Conservation (phyloP, 30 jellyfish, hydroid and myxozoan genomes). For the Turritopsis dohrnii region DNA sequence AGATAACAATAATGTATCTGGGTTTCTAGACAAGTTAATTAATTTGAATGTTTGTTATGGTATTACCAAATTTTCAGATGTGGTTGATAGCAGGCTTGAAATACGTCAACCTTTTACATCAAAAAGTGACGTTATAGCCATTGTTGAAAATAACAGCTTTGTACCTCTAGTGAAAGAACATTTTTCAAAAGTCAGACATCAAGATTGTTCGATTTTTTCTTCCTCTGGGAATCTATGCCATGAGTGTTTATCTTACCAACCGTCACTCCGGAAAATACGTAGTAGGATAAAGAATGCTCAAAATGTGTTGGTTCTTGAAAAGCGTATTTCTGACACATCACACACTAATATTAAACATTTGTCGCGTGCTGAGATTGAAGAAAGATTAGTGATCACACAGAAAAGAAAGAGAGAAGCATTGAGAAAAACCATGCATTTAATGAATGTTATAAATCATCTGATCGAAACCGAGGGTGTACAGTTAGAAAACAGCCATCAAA, state of each 20-base stretch:
- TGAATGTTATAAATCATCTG: not conserved
- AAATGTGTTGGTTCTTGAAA: not conserved
- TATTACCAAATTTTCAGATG: not conserved
- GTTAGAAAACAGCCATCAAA: not conserved
- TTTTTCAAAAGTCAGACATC: not conserved
- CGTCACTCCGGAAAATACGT: not conserved
- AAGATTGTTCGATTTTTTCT: not conserved
- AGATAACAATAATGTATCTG: not conserved
- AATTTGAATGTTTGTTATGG: not conserved
- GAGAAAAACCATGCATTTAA: not conserved
- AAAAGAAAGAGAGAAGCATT: conserved; percentile 10
- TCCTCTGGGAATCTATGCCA: too few relatives aligned
- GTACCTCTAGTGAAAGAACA: too few relatives aligned
- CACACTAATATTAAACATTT: too few relatives aligned
- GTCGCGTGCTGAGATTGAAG: not conserved
- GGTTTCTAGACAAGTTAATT: not conserved
- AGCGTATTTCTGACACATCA: not conserved
- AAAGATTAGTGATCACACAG: not conserved
- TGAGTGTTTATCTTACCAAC: too few relatives aligned
- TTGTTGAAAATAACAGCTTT: not conserved
- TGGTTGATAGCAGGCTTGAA: not conserved
- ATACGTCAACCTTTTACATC: not conserved
- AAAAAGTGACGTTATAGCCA: not conserved
- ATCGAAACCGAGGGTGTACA: conserved; percentile 2
- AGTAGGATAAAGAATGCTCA: not conserved